phyloP scores from a whole-genome alignment of 2,888 invertebrate species.

The Boloria euphrosyne region DNA sequence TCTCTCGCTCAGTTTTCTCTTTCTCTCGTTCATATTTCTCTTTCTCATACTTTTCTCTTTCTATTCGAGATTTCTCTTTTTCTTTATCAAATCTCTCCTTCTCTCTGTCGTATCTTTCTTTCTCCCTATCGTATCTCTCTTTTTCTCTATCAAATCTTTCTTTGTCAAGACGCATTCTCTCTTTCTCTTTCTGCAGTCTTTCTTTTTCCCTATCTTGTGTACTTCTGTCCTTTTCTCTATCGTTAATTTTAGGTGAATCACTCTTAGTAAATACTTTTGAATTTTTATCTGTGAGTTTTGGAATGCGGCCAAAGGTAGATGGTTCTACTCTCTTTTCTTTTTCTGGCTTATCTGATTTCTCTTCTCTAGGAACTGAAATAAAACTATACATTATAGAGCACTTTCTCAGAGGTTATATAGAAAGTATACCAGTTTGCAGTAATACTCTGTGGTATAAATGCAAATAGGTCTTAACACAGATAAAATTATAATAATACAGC shows the following conservation, averaged over 20 bases:
- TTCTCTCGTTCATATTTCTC: conserved; percentile 46
- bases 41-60: conserved; percentile 49
- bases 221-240: conserved; percentile 56
- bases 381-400: no score
- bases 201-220: conserved; percentile 47
- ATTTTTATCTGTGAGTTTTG: conserved; percentile 74
- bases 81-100: conserved; percentile 48
- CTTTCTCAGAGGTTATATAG: no score
- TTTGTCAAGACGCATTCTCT: conserved; percentile 41
- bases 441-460: no score
- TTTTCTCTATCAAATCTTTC: conserved; percentile 44
- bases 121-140: conserved; percentile 49
- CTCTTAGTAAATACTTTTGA: conserved; percentile 45
- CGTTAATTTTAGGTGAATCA: conserved; percentile 52
- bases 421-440: no score
- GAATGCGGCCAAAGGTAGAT: conserved; percentile 71
- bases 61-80: conserved; percentile 46
- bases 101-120: conserved; percentile 47
- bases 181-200: conserved; percentile 46
- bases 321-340: conserved; percentile 62
- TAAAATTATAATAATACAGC: no score
- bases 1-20: conserved; percentile 54
- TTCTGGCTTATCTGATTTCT: conserved; percentile 58
- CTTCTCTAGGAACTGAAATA: conserved; percentile 55
- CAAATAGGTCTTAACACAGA: no score